Evolutionary conservation across 2,797 vertebrate species (phyloP), one percentile per base, ranked within the genome.

Genomic region (Semaprochilodus insignis): DNA sequence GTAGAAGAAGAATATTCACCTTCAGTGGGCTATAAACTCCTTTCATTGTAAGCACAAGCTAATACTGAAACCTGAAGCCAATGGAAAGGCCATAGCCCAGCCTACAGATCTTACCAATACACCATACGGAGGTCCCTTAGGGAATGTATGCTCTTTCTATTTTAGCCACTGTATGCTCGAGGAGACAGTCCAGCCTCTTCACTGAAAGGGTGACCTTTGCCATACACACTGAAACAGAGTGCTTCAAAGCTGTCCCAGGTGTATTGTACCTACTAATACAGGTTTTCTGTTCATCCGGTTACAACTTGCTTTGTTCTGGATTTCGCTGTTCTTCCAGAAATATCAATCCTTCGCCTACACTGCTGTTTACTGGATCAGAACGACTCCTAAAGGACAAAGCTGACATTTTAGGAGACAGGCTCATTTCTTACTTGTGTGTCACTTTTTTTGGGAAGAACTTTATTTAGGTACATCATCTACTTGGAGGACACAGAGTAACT

Each of bases 131-230:
- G 16, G 13, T 25, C 51, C 44, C 40, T 70, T 16, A 6, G 10
- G 40, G 67, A 25, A 23, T 25, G 23, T 23, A 23, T 70, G 21
- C 70, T 52, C 48, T 36, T 72, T 54, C 7, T 34, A 27, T 36
- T 34, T 21, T 10, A 34, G n/a, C 2, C 23, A 72, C 4, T 31
- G 54, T 17, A 10, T 6, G 14, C 51, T 54, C 54, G 13, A 48
- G 44, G 14, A 27, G 16, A 17, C 63, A 16, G 8, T 66, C 2
- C 27, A 44, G 17, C 21, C 52, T 57, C 72, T 57, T 1, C 27
- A 17, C 79, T 48, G 51, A 81, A 74, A 23, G 5, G 6, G 10
- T 81, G 57, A 63, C 44, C 27, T 72, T 63, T 80, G 8, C 11
- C 13, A 34, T 27, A 72, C 31, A n/a, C 60, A 23, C 36, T 21